These are phyloP conservation scores for Labrus mixtus DNA, from an alignment of 2,113 vertebrate genomes.

Conservation along the genomic window DNA sequence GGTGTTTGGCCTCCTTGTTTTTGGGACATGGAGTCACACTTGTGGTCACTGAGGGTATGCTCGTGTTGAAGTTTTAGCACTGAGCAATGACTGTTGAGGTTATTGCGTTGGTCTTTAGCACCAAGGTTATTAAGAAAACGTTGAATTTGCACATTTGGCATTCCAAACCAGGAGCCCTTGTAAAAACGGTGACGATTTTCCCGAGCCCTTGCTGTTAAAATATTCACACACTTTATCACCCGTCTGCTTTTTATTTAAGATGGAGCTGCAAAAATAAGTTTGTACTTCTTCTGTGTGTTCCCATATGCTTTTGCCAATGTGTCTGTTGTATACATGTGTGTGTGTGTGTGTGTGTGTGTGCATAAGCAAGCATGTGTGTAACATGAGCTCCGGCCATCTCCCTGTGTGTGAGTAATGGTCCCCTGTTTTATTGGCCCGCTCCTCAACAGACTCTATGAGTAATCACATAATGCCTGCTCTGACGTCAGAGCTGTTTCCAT, in stretches of 20 bases:
- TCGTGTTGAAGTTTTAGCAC: constrained; percentile 28
- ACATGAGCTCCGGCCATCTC: constrained; percentile 74
- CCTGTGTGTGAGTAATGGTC: constrained; percentile 80
- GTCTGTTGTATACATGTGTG: background rate
- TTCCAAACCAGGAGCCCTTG: constrained; percentile 57
- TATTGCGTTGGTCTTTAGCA: constrained; percentile 53
- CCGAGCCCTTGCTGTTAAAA: constrained; percentile 60
- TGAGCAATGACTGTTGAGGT: constrained; percentile 20
- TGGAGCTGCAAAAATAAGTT: constrained; percentile 29
- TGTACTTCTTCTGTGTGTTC: constrained; percentile 28
- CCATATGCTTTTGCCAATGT: constrained; percentile 47
- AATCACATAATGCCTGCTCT: constrained; percentile 83
- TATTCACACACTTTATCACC: constrained; percentile 33
- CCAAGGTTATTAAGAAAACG: constrained; percentile 41
- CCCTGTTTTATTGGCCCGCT: constrained; percentile 81
- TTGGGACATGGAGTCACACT: constrained; percentile 14
- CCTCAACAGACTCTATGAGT: constrained; percentile 83
- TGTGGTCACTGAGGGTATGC: constrained; percentile 20
- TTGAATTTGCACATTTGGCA: constrained; percentile 39
- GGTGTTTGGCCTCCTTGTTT: constrained; percentile 29
- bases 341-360: constrained; percentile 21
- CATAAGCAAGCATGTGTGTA: constrained; percentile 65
- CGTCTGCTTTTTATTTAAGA: constrained; percentile 46
- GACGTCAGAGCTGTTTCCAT: constrained; percentile 81
- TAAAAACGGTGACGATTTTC: constrained; percentile 60